A percentile compares a stretch with the other conserved stretches of the same genome.
Evolutionary conservation across 2,888 invertebrate genomes (phyloP).

Genomic region (Neria commutata): DNA sequence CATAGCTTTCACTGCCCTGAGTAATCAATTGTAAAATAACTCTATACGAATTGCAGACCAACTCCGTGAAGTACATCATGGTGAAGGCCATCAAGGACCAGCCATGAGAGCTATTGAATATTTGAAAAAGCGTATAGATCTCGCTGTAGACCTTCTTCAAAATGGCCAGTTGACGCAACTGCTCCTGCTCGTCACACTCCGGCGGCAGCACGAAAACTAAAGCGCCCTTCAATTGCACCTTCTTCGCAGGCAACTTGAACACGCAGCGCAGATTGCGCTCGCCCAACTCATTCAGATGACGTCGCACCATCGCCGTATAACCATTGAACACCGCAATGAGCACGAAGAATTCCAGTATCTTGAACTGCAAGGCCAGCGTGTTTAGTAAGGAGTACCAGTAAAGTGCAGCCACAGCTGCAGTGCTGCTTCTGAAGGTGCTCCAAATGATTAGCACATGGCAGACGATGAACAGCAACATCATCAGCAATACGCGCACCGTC

Average conservation of each 20-base stretch:
- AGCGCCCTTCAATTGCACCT: neutral
- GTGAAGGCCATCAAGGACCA: slow-evolving; percentile 55
- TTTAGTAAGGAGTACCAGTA: slow-evolving; percentile 37
- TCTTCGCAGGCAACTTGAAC: neutral
- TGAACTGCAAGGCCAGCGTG: slow-evolving; percentile 31
- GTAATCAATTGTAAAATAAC: slow-evolving; percentile 32
- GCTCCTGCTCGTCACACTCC: slow-evolving; percentile 12
- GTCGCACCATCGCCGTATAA: slow-evolving; percentile 32
- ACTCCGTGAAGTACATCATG: slow-evolving; percentile 50
- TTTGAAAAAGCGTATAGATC: slow-evolving; percentile 45
- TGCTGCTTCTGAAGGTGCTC: slow-evolving; percentile 25
- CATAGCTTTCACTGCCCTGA: neutral
- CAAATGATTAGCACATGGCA: slow-evolving; percentile 34
- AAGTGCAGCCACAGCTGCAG: slow-evolving; percentile 23
- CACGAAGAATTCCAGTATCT: slow-evolving; percentile 30
- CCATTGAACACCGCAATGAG: slow-evolving; percentile 40
- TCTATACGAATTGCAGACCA: slow-evolving; percentile 56
- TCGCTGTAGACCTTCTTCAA: slow-evolving; percentile 50
- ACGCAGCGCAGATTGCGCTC: slow-evolving; percentile 28
- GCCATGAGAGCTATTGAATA: slow-evolving; percentile 52
- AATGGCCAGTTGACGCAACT: slow-evolving; percentile 34
- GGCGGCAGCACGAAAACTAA: neutral
- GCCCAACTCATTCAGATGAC: slow-evolving; percentile 35
- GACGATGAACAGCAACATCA: slow-evolving; percentile 27
- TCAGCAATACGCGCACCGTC: slow-evolving; percentile 23